phyloP scores from a whole-genome alignment of 2,888 invertebrate species.

The Brachyptera risi region DNA sequence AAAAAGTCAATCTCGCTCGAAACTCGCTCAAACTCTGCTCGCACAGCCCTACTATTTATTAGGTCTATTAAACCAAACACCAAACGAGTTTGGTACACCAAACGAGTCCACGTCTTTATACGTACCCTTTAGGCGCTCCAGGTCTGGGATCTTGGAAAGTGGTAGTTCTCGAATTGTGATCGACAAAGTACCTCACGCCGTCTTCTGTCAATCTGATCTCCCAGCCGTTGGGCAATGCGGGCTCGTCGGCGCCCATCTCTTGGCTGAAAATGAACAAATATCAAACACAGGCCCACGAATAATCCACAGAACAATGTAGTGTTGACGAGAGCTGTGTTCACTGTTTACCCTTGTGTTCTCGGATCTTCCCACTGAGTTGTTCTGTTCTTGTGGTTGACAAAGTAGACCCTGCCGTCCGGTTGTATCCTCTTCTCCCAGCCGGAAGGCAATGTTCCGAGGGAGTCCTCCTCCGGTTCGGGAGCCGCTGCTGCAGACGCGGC shows the following conservation, averaged over 20 bases:
- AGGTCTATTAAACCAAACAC: no score
- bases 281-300: no score
- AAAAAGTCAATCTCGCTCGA: no score
- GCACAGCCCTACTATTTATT: no score
- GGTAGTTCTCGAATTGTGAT: constrained; percentile 95
- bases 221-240: constrained; percentile 93
- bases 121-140: constrained; percentile 79
- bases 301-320: no score
- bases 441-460: constrained; percentile 81
- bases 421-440: constrained; percentile 97
- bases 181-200: constrained; percentile 95
- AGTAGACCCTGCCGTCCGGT: constrained; percentile 92
- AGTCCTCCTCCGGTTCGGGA: constrained; percentile 69
- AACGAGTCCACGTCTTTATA: no score
- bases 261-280: no score
- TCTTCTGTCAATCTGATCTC: constrained; percentile 95
- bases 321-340: no score
- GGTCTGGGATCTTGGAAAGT: constrained; percentile 95
- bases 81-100: no score
- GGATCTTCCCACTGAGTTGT: constrained; percentile 99
- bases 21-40: no score
- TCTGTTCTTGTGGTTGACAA: constrained; percentile 97
- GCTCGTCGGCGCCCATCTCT: constrained; percentile 74
- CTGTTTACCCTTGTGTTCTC: constrained; percentile 80
- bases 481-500: constrained; percentile 44